These are phyloP conservation scores for Strongylocentrotus purpuratus DNA, from an alignment of 35 echinoderm and acorn worm genomes.

Conservation along the genomic window DNA sequence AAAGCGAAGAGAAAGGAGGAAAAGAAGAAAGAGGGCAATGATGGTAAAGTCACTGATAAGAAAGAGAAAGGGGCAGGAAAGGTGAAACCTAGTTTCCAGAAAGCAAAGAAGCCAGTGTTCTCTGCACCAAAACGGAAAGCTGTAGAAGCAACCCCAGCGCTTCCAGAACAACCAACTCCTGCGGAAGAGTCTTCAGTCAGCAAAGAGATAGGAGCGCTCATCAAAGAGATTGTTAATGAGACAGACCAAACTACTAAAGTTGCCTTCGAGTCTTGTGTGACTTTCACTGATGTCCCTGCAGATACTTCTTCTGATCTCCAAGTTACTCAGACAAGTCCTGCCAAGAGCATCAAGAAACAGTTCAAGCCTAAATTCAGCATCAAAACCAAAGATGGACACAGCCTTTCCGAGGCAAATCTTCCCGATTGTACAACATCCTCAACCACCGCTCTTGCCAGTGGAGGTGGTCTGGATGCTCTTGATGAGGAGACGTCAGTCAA, in stretches of 20 bases:
- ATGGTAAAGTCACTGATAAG: neutral
- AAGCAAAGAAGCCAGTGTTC: conserved; percentile 15
- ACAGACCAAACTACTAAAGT: neutral
- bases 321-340: neutral
- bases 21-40: conserved; percentile 31
- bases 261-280: neutral
- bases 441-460: neutral
- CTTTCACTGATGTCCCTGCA: neutral
- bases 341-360: neutral
- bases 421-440: neutral
- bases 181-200: conserved; percentile 26
- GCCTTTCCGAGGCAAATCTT: neutral
- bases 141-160: neutral
- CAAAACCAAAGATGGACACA: conserved; percentile 47
- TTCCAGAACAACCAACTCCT: neutral
- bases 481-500: conserved; percentile 14
- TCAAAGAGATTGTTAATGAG: conserved; percentile 31
- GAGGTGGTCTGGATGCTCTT: neutral
- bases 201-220: conserved; percentile 30
- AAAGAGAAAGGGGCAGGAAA: neutral
- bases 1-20: conserved; percentile 35
- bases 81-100: conserved; percentile 47
- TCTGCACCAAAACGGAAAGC: neutral
- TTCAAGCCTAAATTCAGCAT: conserved; percentile 17
- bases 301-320: neutral